Evolutionary conservation across 2,888 invertebrate genomes (phyloP).

Genomic region (Apotomis capreana): DNA sequence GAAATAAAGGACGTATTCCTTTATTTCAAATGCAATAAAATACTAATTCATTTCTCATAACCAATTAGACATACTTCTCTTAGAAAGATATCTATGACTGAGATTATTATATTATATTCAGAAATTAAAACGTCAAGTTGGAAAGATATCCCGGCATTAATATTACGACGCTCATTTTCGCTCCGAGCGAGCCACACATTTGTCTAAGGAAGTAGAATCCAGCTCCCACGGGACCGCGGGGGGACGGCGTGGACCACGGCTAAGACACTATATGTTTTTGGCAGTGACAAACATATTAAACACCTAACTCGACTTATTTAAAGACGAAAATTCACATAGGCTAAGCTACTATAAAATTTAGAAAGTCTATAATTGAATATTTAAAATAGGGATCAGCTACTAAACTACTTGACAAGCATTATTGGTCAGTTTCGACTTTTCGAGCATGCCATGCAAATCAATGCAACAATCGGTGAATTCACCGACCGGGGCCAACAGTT

Average conservation of each 20-base stretch:
- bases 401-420: too few relatives aligned
- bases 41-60: not conserved
- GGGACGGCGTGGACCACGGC: not conserved
- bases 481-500: too few relatives aligned
- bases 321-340: not conserved
- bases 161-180: not conserved
- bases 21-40: conserved; percentile 4
- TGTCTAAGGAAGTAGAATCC: not conserved
- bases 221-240: not conserved
- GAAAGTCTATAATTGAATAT: not conserved
- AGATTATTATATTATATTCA: too few relatives aligned
- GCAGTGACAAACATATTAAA: conserved; percentile 4
- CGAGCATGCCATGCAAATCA: too few relatives aligned
- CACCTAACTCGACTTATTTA: not conserved
- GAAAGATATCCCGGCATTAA: not conserved
- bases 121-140: not conserved
- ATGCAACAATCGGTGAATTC: too few relatives aligned
- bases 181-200: not conserved
- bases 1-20: too few relatives aligned
- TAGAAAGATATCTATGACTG: not conserved
- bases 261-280: conserved; percentile 9
- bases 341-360: conserved; percentile 10
- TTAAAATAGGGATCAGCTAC: not conserved
- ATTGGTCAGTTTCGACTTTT: too few relatives aligned
- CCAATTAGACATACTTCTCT: not conserved